A percentile compares a stretch with the other conserved stretches of the same genome.
Evolutionary conservation across 2,888 invertebrate genomes (phyloP).

Genomic region (Plutella xylostella): DNA sequence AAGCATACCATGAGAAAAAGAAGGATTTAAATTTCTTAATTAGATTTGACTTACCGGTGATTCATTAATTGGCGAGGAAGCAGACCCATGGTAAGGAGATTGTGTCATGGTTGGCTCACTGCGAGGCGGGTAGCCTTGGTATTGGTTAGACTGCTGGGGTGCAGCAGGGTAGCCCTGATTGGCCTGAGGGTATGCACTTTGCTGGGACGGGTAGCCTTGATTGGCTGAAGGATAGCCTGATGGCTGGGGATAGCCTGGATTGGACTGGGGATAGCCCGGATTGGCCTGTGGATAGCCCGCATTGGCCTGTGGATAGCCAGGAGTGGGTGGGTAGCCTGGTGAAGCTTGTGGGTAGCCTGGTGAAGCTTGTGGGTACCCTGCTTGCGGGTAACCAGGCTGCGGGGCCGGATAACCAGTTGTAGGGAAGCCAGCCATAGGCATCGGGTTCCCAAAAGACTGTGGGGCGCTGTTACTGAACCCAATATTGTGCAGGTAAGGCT

Average conservation of each 20-base stretch:
- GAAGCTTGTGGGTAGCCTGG: constrained; percentile 19
- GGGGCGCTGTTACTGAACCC: constrained; percentile 61
- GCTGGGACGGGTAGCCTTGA: constrained; percentile 18
- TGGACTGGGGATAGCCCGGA: constrained; percentile 9
- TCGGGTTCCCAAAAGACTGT: constrained; percentile 61
- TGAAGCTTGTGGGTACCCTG: constrained; percentile 28
- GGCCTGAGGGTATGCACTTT: constrained; percentile 24
- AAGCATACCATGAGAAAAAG: constrained; percentile 1
- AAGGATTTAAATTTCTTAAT: neutral
- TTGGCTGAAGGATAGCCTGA: constrained; percentile 23
- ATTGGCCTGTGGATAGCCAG: constrained; percentile 16
- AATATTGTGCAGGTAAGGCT: constrained; percentile 56
- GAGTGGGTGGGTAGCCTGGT: constrained; percentile 21
- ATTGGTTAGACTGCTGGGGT: constrained; percentile 26
- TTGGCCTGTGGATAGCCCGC: constrained; percentile 21
- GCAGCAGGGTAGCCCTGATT: constrained; percentile 26
- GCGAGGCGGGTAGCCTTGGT: constrained; percentile 36
- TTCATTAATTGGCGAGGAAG: constrained; percentile 21
- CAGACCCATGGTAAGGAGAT: constrained; percentile 34
- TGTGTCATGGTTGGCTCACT: constrained; percentile 30
- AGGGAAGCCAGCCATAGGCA: constrained; percentile 57
- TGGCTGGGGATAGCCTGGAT: neutral
- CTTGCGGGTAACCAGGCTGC: constrained; percentile 38
- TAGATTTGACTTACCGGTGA: neutral
- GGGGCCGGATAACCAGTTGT: constrained; percentile 51